phyloP scores from a whole-genome alignment of 2,113 vertebrate species.

The Alectura lathami region DNA sequence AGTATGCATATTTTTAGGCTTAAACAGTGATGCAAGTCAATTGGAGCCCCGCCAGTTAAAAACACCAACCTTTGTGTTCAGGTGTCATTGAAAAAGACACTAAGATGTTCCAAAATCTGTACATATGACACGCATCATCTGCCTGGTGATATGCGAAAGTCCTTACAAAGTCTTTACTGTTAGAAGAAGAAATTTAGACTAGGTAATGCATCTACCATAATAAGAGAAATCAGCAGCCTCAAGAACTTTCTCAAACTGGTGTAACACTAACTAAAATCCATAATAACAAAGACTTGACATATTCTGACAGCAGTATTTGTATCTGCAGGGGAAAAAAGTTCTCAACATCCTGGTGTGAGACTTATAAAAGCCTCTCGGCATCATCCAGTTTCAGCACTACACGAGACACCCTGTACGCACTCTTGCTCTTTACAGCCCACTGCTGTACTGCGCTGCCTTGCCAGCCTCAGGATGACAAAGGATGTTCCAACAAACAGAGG shows the following conservation, averaged over 20 bases:
- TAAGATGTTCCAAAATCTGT: conserved; percentile 73
- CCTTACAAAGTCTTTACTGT: conserved; percentile 74
- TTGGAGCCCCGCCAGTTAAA: conserved; percentile 75
- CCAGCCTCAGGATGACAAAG: conserved; percentile 55
- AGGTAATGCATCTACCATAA: conserved; percentile 52
- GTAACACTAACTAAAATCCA: neutral
- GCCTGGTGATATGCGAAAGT: conserved; percentile 78
- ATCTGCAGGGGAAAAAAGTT: neutral
- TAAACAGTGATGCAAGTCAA: conserved; percentile 53
- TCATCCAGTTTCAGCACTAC: neutral
- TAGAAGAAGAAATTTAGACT: conserved; percentile 65
- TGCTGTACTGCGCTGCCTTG: conserved; percentile 33
- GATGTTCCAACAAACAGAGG: conserved; percentile 18
- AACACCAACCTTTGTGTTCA: conserved; percentile 69
- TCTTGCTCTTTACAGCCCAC: conserved; percentile 24
- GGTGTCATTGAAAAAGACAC: conserved; percentile 69
- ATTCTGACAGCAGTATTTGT: neutral
- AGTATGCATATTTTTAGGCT: neutral
- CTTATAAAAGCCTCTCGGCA: neutral
- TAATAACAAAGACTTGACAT: neutral
- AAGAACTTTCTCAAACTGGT: neutral
- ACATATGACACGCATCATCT: conserved; percentile 75
- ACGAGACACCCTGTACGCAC: neutral
- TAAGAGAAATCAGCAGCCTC: neutral
- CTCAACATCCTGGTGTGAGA: neutral